These are phyloP conservation scores for Mionectes macconnelli DNA, from an alignment of 2,113 vertebrate species.

Conservation along the genomic window DNA sequence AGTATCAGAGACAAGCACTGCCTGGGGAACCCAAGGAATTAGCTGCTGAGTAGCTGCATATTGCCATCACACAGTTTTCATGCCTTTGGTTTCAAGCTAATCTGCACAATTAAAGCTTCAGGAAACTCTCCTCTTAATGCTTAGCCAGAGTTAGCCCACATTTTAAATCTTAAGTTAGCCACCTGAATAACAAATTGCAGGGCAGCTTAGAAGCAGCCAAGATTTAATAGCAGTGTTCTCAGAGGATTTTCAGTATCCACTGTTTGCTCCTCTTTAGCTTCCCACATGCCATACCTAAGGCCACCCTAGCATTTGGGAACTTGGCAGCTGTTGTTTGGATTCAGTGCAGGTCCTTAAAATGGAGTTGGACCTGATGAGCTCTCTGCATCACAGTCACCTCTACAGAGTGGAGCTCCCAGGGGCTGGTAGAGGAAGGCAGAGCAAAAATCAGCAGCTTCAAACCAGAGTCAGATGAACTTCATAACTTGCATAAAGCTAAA, in stretches of 20 bases:
- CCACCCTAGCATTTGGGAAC: background rate
- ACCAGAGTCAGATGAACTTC: background rate
- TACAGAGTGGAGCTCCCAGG: background rate
- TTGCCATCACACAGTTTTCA: background rate
- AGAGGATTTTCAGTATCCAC: background rate
- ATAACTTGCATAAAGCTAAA: background rate
- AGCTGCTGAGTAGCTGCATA: background rate
- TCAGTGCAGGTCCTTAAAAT: background rate
- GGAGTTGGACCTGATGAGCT: background rate
- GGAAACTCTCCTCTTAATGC: background rate
- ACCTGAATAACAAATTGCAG: background rate
- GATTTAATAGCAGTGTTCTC: background rate
- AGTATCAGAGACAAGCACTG: background rate
- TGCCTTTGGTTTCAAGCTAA: background rate
- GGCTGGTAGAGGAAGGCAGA: background rate
- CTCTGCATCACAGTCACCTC: background rate
- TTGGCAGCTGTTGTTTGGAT: background rate
- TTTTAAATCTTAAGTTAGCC: background rate
- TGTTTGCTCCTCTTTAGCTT: background rate
- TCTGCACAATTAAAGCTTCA: slow-evolving; percentile 10
- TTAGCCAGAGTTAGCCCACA: background rate
- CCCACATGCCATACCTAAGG: background rate
- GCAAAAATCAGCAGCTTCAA: background rate
- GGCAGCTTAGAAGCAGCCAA: background rate
- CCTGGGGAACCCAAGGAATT: background rate